phyloP scores from a whole-genome alignment of 1,140 invertebrate species.

The Phocides pigmalion region DNA sequence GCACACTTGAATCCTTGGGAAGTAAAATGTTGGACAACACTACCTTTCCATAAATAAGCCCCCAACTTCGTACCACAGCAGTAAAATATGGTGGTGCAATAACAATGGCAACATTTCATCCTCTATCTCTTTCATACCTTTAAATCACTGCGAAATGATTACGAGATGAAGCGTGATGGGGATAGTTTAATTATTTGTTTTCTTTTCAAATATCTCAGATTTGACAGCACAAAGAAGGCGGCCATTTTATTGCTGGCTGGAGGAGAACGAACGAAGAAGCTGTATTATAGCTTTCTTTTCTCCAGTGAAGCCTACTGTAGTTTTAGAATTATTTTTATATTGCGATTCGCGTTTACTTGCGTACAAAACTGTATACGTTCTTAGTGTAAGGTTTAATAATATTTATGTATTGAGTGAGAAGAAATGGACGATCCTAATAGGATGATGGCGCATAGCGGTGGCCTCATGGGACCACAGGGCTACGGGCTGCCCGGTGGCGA shows the following conservation, averaged over 20 bases:
- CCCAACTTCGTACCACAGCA: too few relatives aligned
- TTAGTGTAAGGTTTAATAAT: slow-evolving; percentile 64
- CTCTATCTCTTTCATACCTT: slow-evolving; percentile 62
- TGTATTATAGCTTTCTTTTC: slow-evolving; percentile 57
- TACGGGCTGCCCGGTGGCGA: slow-evolving; percentile 90
- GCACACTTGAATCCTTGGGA: too few relatives aligned
- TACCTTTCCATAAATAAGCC: too few relatives aligned
- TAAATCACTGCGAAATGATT: slow-evolving; percentile 58
- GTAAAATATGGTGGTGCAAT: background rate
- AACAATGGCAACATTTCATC: slow-evolving; percentile 5
- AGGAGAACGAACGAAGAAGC: slow-evolving; percentile 62
- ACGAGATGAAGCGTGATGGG: slow-evolving; percentile 70
- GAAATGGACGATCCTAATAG: slow-evolving; percentile 90
- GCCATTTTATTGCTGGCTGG: slow-evolving; percentile 80
- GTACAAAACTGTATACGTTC: slow-evolving; percentile 78
- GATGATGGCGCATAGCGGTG: slow-evolving; percentile 91
- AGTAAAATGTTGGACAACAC: too few relatives aligned
- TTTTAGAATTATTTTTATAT: slow-evolving; percentile 65
- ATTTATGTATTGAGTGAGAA: slow-evolving; percentile 64
- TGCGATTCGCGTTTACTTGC: slow-evolving; percentile 52
- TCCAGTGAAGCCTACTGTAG: slow-evolving; percentile 51
- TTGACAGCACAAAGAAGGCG: slow-evolving; percentile 82
- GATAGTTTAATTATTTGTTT: slow-evolving; percentile 82
- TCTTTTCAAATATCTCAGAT: slow-evolving; percentile 74
- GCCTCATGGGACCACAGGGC: slow-evolving; percentile 90